Evolutionary conservation across 2,888 invertebrate species (phyloP), one percentile per base, ranked within the genome.

Genomic region (Abscondita cerata): DNA sequence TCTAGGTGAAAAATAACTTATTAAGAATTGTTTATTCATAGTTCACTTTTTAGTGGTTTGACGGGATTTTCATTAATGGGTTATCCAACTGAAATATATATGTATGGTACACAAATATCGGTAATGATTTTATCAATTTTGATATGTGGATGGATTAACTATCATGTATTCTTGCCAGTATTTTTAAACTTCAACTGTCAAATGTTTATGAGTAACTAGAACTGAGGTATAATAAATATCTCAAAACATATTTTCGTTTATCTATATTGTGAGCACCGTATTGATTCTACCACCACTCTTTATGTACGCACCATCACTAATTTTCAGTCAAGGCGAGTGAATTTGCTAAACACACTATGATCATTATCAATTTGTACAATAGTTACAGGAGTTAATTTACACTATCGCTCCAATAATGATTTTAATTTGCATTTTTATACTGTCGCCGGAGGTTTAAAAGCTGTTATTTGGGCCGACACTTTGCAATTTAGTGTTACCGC

Each of bases 61-160:
- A 91, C 91, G 2, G 91, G 91, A 36, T 87, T 92, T 40, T 90
- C 90, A 0, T 79, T 92, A 5, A 82, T 92, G 5, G 91, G 89
- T 0, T 84, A 89, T 5, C 91, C 92, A 0, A 86, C 90, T 0
- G 92, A 92, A 75, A 86, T 91, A 65, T 92, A 92, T 74, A 81
- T 86, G 20, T 86, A 86, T 73, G 92, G 92, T 1, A 87, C 87
- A 0, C 86, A 87, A 66, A 91, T 89, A 72, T 79, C 81, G 59
- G 75, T 81, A 13, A 77, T 80, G 31, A 69, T 76, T 19, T 63
- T 85, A 5, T 79, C 82, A 2, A 79, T 84, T 6, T 62, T 81
- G 1, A 18, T 74, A 1, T 59, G 73, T n/a, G 64, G 72, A 19
- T 65, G 76, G 5, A 53, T 79, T 11, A 75, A 79, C 2, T 65